These are phyloP conservation scores for Rhabdomys dilectus DNA, from an alignment of 2,113 vertebrate genomes.

Conservation along the genomic window DNA sequence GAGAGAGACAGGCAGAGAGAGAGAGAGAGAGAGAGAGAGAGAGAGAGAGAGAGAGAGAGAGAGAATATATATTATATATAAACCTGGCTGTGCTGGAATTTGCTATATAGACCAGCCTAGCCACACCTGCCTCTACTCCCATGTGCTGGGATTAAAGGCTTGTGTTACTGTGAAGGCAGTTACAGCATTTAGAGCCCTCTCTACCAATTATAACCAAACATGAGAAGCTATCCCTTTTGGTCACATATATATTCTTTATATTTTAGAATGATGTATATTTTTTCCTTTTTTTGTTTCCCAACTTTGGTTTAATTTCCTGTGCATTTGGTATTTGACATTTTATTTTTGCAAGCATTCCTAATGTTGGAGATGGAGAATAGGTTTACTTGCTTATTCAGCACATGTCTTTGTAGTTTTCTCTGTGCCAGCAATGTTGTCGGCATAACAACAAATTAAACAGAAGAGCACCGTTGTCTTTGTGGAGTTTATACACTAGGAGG, in stretches of 20 bases:
- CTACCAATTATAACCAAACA: neutral
- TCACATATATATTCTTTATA: neutral
- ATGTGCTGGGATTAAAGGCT: neutral
- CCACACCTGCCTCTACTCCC: neutral
- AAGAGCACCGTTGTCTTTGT: neutral
- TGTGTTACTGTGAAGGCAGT: neutral
- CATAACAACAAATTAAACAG: neutral
- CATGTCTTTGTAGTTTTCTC: neutral
- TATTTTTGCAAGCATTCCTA: slow-evolving; percentile 7
- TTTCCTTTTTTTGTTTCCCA: neutral
- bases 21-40: neutral
- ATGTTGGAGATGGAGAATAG: neutral
- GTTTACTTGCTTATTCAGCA: neutral
- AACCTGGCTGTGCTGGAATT: no score
- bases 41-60: neutral
- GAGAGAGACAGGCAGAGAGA: neutral
- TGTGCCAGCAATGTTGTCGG: neutral
- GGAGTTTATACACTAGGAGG: neutral
- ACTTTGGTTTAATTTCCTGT: neutral
- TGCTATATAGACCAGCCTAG: no score
- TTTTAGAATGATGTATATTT: neutral
- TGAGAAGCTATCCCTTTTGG: neutral
- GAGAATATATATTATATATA: neutral
- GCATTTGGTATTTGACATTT: slow-evolving; percentile 8
- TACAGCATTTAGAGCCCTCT: neutral